Conservation (phyloP, 30 jellyfish, hydroid and myxozoan species). For the Catostylus mosaicus region DNA sequence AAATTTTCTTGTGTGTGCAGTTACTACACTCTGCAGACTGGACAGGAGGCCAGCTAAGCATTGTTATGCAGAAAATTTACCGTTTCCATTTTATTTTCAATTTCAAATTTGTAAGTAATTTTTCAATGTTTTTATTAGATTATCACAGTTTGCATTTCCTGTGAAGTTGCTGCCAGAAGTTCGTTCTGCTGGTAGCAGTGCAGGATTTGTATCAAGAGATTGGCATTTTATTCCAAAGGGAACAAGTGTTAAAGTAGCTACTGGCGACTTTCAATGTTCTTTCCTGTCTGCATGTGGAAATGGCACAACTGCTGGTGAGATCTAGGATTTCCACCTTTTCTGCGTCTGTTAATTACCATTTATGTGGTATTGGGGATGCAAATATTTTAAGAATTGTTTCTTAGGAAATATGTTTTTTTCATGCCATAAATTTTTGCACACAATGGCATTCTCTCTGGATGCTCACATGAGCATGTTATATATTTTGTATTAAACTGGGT, state of each 20-base stretch:
- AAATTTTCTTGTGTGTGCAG: background rate
- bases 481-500: background rate
- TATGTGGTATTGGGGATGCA: background rate
- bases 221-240: conserved; percentile 63
- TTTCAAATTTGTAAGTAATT: background rate
- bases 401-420: background rate
- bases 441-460: background rate
- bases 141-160: conserved; percentile 50
- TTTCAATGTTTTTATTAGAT: background rate
- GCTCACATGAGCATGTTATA: background rate
- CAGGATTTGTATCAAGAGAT: conserved; percentile 17
- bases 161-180: conserved; percentile 50
- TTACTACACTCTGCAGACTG: background rate
- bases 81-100: background rate
- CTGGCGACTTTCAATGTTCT: conserved; percentile 93
- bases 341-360: background rate
- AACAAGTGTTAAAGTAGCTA: conserved; percentile 62
- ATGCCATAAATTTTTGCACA: background rate
- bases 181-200: background rate
- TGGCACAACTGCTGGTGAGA: conserved; percentile 54
- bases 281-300: conserved; percentile 48
- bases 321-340: background rate
- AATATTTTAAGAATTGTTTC: background rate
- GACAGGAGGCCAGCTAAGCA: background rate
- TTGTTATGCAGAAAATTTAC: background rate